Evolutionary conservation across 2,797 vertebrate species (phyloP), one percentile per base, ranked within the genome.

Genomic region (Mycteria americana): DNA sequence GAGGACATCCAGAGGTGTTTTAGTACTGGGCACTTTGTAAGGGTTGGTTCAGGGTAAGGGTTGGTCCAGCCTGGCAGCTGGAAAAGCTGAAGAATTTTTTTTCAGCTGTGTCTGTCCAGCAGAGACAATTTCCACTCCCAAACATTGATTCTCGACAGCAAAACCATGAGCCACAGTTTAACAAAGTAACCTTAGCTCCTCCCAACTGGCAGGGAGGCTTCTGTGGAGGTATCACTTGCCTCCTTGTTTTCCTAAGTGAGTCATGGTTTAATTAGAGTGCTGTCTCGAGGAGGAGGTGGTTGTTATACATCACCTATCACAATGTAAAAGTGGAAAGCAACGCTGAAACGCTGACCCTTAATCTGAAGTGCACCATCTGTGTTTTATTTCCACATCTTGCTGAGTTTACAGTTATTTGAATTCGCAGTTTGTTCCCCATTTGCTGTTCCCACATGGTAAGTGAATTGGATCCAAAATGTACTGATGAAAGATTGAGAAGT

Each of bases 351-450:
- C 81, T 89, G 90, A 95, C 88, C 87, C 89, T 84, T 97, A 48
- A 91, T 95, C 83, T 93, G 93, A 97, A 97, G 91, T 77, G 84
- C 93, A 95, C 97, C 95, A 79, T 96, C 91, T 97, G 96, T 95
- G 93, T 96, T 96, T 96, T 93, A 92, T 96, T 97, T 97, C 92
- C 95, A 90, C 96, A 84, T 97, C 94, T 94, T 96, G 88, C 96
- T 97, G 95, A 96, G 95, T 97, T 97, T 96, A 95, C 88, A 95
- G 89, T 93, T 92, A 95, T 77, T 95, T 94, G 96, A 96, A 94
- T 97, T 97, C 95, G 97, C 97, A 96, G 62, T 97, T 97, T 95
- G 95, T 95, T 97, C 89, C 81, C 87, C 91, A 79, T 97, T 98
- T 97, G 94, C 89, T 92, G 56, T 91, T 96, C 94, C 97, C 97